Evolutionary conservation across 2,888 invertebrate species (phyloP).

Genomic region (Drosophila borealis): DNA sequence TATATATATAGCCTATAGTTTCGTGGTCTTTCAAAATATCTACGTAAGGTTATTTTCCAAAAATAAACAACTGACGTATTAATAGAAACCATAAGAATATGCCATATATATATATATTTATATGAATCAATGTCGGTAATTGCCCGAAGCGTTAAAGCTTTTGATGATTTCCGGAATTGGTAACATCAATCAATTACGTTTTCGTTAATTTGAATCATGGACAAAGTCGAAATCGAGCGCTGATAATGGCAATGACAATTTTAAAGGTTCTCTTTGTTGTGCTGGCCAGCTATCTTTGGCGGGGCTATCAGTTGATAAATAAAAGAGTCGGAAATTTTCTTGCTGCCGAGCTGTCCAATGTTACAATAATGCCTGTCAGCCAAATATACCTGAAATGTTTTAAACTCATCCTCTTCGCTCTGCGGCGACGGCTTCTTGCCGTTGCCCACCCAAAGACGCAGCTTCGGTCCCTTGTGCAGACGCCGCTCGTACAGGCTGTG

Average conservation of each 20-base stretch:
- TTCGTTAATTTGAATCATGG: slow-evolving; percentile 19
- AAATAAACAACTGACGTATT: not conserved
- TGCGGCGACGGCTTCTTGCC: slow-evolving; percentile 28
- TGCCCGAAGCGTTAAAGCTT: not conserved
- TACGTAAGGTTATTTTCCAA: too few species aligned
- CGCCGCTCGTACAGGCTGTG: slow-evolving; percentile 79
- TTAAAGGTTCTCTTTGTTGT: not conserved
- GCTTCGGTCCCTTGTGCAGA: slow-evolving; percentile 76
- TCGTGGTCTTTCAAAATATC: too few species aligned
- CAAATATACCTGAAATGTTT: slow-evolving; percentile 62
- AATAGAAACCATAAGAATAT: not conserved
- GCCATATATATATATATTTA: not conserved
- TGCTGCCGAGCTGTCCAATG: slow-evolving; percentile 35
- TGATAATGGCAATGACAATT: slow-evolving; percentile 23
- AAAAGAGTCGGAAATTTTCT: slow-evolving; percentile 2
- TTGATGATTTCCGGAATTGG: slow-evolving; percentile 8
- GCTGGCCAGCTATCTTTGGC: slow-evolving; percentile 12
- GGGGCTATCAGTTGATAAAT: slow-evolving; percentile 30
- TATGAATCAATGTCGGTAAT: slow-evolving; percentile 28
- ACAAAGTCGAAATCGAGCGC: not conserved
- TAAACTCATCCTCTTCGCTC: slow-evolving; percentile 57
- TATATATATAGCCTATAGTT: too few species aligned
- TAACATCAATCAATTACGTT: slow-evolving; percentile 34
- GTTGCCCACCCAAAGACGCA: slow-evolving; percentile 70
- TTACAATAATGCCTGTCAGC: slow-evolving; percentile 22